Percentiles rank a stretch among this genome's conserved stretches.
These are phyloP conservation scores for Rhagonycha lutea DNA, from an alignment of 2,888 invertebrate genomes.

Conservation along the genomic window DNA sequence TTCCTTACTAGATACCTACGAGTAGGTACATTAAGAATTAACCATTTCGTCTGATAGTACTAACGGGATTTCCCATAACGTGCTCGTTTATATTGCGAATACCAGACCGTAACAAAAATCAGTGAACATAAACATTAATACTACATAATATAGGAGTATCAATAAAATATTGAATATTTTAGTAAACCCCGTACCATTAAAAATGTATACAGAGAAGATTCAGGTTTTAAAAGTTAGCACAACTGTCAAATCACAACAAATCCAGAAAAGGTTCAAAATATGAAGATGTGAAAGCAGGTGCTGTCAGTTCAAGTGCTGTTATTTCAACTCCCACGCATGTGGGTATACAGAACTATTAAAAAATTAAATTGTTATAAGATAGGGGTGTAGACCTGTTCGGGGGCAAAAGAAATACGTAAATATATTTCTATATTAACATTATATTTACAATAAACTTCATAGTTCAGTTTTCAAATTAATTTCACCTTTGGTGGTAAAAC, in stretches of 20 bases:
- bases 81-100: background rate
- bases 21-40: background rate
- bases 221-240: background rate
- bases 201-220: background rate
- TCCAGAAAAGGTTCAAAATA: background rate
- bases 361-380: too few relatives aligned
- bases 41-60: background rate
- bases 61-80: background rate
- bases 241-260: background rate
- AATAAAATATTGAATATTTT: background rate
- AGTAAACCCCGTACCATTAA: background rate
- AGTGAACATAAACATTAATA: background rate
- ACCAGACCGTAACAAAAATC: background rate
- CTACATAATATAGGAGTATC: background rate
- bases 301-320: background rate
- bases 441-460: too few relatives aligned
- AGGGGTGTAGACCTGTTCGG: too few relatives aligned
- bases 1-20: background rate
- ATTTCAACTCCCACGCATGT: background rate
- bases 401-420: too few relatives aligned
- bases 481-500: background rate
- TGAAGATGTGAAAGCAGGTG: too few relatives aligned
- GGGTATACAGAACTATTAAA: too few relatives aligned
- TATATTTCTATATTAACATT: too few relatives aligned
- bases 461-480: background rate